Evolutionary conservation across 37 sponge, comb jelly and placozoan genomes (phyloP).

Genomic region (Diacarnus erythraeanus): DNA sequence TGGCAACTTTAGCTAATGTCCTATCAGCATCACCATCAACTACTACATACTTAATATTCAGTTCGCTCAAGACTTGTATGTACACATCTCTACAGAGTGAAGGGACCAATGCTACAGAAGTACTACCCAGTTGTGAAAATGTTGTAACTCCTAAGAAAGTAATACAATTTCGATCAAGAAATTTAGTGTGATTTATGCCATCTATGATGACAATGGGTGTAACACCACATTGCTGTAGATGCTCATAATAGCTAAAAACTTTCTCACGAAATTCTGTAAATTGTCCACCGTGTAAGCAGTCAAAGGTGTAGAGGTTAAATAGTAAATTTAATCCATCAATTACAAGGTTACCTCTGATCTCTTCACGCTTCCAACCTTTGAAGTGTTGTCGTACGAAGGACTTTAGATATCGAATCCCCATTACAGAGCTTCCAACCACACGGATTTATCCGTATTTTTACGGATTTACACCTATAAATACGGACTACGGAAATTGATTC

Average conservation of each 20-base stretch:
- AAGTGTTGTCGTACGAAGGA: background rate
- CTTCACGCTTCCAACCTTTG: background rate
- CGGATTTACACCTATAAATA: too few species aligned
- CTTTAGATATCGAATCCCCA: background rate
- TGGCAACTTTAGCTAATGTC: conserved; percentile 44
- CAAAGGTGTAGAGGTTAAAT: background rate
- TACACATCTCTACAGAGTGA: conserved; percentile 26
- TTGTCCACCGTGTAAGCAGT: background rate
- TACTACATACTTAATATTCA: conserved; percentile 20
- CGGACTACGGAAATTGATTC: too few species aligned
- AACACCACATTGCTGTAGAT: background rate
- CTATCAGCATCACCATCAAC: conserved; percentile 76
- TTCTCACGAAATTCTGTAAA: background rate
- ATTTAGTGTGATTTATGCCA: conserved; percentile 47
- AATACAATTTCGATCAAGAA: background rate
- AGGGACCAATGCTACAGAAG: background rate
- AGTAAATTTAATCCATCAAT: background rate
- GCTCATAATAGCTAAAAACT: background rate
- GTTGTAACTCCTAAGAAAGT: background rate
- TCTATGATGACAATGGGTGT: conserved; percentile 31
- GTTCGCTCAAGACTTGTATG: conserved; percentile 23
- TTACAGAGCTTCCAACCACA: too few species aligned
- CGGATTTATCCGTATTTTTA: too few species aligned
- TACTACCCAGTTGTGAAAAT: background rate
- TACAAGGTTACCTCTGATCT: background rate